A percentile compares a stretch with the other conserved stretches of the same genome.
Conservation (phyloP, 2,797 vertebrate genomes). For the Cheirogaleus major region DNA sequence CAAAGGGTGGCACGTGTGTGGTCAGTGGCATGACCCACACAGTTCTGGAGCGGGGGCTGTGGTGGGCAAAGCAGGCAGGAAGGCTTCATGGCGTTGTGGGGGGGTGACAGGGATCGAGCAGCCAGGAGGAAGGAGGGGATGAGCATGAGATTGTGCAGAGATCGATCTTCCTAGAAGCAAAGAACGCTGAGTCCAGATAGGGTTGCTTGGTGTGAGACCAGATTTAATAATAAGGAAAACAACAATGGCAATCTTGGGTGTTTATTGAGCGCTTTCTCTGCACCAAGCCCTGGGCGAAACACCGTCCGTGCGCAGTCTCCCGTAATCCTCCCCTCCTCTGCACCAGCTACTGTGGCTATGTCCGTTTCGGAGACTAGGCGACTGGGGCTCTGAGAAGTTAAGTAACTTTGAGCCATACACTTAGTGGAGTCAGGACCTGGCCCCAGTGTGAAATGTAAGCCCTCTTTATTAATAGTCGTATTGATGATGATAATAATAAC, state of each 20-base stretch:
- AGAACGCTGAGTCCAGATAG: neutral
- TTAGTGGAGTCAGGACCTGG: neutral
- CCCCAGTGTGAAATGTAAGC: neutral
- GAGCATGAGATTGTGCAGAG: neutral
- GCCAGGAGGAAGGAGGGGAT: neutral
- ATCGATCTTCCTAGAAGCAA: neutral
- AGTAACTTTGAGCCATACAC: neutral
- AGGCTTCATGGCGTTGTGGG: neutral
- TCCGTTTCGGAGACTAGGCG: neutral
- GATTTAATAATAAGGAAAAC: neutral
- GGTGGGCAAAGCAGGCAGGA: neutral
- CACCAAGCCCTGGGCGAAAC: neutral
- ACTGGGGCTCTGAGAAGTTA: neutral
- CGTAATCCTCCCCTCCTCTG: neutral
- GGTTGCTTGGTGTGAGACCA: neutral
- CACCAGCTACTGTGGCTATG: neutral
- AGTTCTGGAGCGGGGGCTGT: fast-evolving
- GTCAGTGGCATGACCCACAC: neutral
- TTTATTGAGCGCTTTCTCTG: neutral
- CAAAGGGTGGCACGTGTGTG: neutral
- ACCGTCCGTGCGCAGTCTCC: neutral
- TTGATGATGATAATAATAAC: too few species aligned
- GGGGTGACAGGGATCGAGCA: too few species aligned
- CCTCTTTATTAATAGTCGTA: neutral
- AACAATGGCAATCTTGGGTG: neutral